Conservation (phyloP, 2,888 invertebrate species). For the Tortrix viridana region DNA sequence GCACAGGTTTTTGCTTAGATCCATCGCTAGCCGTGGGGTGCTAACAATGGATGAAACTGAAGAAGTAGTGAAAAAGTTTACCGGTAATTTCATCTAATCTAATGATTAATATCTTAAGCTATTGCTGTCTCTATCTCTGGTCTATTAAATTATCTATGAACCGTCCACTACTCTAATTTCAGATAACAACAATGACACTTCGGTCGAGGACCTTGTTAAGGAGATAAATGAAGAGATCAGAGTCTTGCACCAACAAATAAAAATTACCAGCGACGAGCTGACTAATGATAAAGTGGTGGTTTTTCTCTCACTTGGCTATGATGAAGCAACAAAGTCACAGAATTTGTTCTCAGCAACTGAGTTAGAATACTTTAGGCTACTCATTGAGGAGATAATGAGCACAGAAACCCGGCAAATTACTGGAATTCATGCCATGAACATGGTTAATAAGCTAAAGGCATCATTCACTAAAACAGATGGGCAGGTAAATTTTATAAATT, state of each 20-base stretch:
- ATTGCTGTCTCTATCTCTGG: not conserved
- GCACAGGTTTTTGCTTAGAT: conserved; percentile 66
- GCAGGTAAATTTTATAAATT: conserved; percentile 55
- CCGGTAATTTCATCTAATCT: conserved; percentile 48
- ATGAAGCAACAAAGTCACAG: conserved; percentile 71
- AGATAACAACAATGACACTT: conserved; percentile 51
- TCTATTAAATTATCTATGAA: not conserved
- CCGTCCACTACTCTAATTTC: conserved; percentile 40
- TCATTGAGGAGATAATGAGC: conserved; percentile 72
- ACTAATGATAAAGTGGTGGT: conserved; percentile 67
- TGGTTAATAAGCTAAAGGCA: conserved; percentile 65
- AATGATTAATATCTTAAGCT: not conserved
- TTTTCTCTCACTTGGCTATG: conserved; percentile 67
- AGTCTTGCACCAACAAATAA: conserved; percentile 67
- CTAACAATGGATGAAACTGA: conserved; percentile 58
- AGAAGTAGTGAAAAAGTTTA: conserved; percentile 48
- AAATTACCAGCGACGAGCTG: conserved; percentile 66
- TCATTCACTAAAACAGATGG: conserved; percentile 69
- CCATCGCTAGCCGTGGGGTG: conserved; percentile 70
- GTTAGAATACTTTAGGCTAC: conserved; percentile 69
- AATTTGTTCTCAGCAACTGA: conserved; percentile 66
- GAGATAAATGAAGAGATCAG: conserved; percentile 67
- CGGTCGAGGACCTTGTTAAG: conserved; percentile 58
- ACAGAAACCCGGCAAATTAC: conserved; percentile 69
- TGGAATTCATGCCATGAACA: conserved; percentile 67